Evolutionary conservation across 2,113 vertebrate genomes (phyloP).

Genomic region (Spea multiplicata): DNA sequence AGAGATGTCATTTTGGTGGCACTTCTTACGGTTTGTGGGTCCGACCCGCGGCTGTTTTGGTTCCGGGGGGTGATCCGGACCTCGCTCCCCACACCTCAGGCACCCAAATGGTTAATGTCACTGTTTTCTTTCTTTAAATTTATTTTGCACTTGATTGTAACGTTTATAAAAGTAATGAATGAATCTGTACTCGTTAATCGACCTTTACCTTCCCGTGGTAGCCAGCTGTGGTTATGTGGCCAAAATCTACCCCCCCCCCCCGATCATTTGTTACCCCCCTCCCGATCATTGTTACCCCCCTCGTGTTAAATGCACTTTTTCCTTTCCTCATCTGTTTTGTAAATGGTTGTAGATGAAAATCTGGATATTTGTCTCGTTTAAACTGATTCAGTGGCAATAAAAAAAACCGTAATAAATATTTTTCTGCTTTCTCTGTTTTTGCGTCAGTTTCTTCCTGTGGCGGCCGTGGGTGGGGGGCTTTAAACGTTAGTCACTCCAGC

Average conservation of each 20-base stretch:
- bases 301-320: neutral
- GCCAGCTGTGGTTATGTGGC: constrained; percentile 30
- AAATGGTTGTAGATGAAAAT: neutral
- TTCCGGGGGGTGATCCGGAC: too few relatives aligned
- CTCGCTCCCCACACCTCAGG: too few relatives aligned
- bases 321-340: constrained; percentile 2
- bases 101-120: too few relatives aligned
- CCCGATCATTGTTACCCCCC: too few relatives aligned
- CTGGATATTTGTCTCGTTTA: neutral
- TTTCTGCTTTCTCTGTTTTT: constrained; percentile 13
- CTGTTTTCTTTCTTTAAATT: neutral
- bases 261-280: too few relatives aligned
- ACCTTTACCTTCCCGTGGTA: constrained; percentile 8
- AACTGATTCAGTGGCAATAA: neutral
- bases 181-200: neutral
- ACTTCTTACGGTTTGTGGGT: too few relatives aligned
- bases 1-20: too few relatives aligned
- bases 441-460: neutral
- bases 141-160: constrained; percentile 43
- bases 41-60: too few relatives aligned
- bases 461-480: too few relatives aligned
- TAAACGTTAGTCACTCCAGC: too few relatives aligned
- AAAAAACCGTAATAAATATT: constrained; percentile 27
- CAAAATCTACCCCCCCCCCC: constrained; percentile 9
- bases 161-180: constrained; percentile 24